phyloP scores from a whole-genome alignment of 2,797 vertebrate species.

The Acanthis flammea region DNA sequence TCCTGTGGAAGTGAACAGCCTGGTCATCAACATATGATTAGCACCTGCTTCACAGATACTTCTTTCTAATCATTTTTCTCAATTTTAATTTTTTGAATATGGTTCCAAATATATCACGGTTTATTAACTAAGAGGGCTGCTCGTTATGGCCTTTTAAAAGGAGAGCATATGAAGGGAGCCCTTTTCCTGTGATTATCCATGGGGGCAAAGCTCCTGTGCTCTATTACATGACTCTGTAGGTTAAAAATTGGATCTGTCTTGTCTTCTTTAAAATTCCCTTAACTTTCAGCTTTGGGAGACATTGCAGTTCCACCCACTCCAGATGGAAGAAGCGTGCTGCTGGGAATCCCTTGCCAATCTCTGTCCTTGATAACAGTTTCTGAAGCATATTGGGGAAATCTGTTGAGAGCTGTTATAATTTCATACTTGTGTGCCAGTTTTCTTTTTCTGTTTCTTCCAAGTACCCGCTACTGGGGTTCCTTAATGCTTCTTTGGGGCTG shows the following conservation, averaged over 20 bases:
- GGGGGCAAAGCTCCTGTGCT: not conserved
- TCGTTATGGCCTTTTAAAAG: not conserved
- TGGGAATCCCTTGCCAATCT: conserved; percentile 15
- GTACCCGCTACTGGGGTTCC: not conserved
- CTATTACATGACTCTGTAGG: not conserved
- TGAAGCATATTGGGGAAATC: conserved; percentile 27
- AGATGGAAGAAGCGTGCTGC: not conserved
- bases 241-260: not conserved
- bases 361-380: not conserved
- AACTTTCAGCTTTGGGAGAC: not conserved
- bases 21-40: not conserved
- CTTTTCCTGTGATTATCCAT: not conserved
- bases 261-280: not conserved
- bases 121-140: not conserved
- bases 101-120: not conserved
- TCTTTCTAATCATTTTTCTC: not conserved
- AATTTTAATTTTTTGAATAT: not conserved
- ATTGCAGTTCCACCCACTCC: not conserved
- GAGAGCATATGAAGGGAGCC: not conserved
- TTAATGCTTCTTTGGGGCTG: not conserved
- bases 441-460: not conserved
- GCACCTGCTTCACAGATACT: not conserved
- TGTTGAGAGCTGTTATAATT: conserved; percentile 1
- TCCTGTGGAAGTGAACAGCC: not conserved
- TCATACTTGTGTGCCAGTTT: not conserved